Evolutionary conservation across 1,140 invertebrate genomes (phyloP), one percentile per base, ranked within the genome.

Genomic region (Dendroctonus valens): DNA sequence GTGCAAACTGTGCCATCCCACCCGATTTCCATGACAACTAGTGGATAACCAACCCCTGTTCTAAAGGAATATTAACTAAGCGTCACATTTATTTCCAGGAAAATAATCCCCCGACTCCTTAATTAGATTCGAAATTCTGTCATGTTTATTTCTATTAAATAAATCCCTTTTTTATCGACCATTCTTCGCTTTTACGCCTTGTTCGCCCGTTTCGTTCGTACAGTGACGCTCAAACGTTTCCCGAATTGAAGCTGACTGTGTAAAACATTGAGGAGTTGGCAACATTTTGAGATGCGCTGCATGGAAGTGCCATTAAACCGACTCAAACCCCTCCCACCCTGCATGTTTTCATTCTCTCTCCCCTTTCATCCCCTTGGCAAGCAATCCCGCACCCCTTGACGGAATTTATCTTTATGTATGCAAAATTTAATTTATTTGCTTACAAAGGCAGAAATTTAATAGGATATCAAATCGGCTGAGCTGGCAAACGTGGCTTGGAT

Each of bases 91-190:
- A 65, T 65, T 65, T 65, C 54, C 52, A 49, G 37, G 54, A 65
- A 65, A 65, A 55, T 65, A 65, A 67, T 67, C 26, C 63, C 60
- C 62, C 65, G 49, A 60, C 57, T 60, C 65, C 65, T 67, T 67
- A 67, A 67, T 67, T 67, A 67, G 65, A 67, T 67, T 67, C 58
- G 65, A 67, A 67, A 67, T 60, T 67, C 65, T 67, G 65, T 67
- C 65, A 67, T 67, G 65, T 67, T 67, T 67, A 65, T 67, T 67
- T 67, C 65, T 67, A 67, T 67, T 67, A 67, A 67, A 67, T 67
- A 67, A 67, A 67, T 67, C 65, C 65, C 65, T 67, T 67, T 67
- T 67, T 67, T 67, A 67, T 67, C 65, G 65, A 67, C 65, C 65
- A 60, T 67, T 67, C 65, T 67, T 65, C 60, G 57, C 65, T 60